A percentile compares a stretch with the other conserved stretches of the same genome.
phyloP scores from a whole-genome alignment of 2,113 vertebrate genomes.

The Gymnarchus niloticus region DNA sequence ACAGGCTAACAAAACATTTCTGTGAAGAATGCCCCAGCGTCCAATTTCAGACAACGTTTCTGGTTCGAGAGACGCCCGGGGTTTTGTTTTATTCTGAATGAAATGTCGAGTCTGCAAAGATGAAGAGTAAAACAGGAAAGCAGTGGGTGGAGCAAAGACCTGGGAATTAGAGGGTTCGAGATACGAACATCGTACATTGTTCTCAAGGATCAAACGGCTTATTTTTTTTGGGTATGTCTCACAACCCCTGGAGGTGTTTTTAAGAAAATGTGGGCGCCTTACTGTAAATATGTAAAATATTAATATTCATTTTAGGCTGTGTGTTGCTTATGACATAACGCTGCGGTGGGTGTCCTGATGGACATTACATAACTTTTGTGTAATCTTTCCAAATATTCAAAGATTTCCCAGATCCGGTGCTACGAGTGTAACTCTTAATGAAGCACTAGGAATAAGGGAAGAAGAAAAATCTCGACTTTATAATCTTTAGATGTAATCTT shows the following conservation, averaged over 20 bases:
- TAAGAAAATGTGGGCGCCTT: neutral
- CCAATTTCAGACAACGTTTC: neutral
- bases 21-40: constrained; percentile 9
- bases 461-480: neutral
- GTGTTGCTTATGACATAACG: neutral
- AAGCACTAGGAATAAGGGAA: neutral
- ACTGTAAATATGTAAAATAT: neutral
- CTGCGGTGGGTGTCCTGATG: neutral
- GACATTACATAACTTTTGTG: neutral
- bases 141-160: neutral
- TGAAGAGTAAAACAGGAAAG: neutral
- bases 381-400: neutral
- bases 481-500: constrained; percentile 4
- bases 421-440: neutral
- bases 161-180: neutral
- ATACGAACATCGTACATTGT: neutral
- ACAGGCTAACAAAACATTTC: neutral
- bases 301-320: neutral
- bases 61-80: neutral
- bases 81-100: neutral
- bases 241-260: neutral
- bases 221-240: neutral
- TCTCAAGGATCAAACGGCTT: neutral
- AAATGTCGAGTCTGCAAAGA: neutral
- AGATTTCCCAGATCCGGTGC: neutral